Evolutionary conservation across 2,797 vertebrate species (phyloP).

Genomic region (Hoplostethus atlanticus): DNA sequence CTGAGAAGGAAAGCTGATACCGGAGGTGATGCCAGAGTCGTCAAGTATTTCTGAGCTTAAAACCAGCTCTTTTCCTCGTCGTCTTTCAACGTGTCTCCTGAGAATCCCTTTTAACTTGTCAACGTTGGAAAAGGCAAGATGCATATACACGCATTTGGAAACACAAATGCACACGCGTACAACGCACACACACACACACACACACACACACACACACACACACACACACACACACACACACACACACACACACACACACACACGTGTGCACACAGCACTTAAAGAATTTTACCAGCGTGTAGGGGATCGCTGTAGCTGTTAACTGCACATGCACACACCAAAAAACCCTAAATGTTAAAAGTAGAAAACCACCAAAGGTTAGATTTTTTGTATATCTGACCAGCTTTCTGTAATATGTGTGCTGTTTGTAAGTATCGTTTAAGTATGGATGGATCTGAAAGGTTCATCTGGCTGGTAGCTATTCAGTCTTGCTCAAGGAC

Average conservation of each 20-base stretch:
- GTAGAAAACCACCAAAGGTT: too few relatives aligned
- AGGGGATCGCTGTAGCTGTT: not conserved
- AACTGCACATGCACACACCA: not conserved
- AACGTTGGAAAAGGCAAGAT: conserved; percentile 12
- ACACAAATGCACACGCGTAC: not conserved
- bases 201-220: not conserved
- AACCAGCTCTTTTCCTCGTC: conserved; percentile 35
- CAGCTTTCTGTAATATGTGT: too few relatives aligned
- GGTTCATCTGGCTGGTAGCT: too few relatives aligned
- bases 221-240: conserved; percentile 2
- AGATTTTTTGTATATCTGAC: too few relatives aligned
- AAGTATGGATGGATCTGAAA: too few relatives aligned
- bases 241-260: not conserved
- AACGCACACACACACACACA: conserved; percentile 9
- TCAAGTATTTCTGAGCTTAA: conserved; percentile 28
- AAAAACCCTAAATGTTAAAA: too few relatives aligned
- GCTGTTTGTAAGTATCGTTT: too few relatives aligned
- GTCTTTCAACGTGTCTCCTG: conserved; percentile 28
- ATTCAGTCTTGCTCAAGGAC: not conserved
- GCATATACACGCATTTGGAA: conserved; percentile 18
- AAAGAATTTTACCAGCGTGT: not conserved
- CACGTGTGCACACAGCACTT: too few relatives aligned
- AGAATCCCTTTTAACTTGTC: conserved; percentile 31
- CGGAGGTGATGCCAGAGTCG: conserved; percentile 23
- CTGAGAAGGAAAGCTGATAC: conserved; percentile 20